Evolutionary conservation across 2,797 vertebrate genomes (phyloP).

Genomic region (Protosalanx chinensis): DNA sequence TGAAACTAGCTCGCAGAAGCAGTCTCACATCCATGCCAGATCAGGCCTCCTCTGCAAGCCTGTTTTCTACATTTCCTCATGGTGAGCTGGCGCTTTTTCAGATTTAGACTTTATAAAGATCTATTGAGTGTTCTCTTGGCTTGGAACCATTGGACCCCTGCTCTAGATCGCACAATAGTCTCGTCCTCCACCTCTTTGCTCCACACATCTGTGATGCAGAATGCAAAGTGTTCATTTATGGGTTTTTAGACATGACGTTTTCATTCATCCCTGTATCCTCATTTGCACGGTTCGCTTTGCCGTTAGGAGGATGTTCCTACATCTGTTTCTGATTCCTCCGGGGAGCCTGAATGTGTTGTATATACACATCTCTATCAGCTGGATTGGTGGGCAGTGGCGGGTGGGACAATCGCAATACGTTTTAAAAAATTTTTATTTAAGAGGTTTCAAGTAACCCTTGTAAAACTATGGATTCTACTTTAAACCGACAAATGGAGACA

Average conservation of each 20-base stretch:
- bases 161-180: constrained; percentile 51
- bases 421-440: constrained; percentile 17
- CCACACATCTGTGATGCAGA: constrained; percentile 43
- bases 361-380: constrained; percentile 58
- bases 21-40: constrained; percentile 56
- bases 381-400: constrained; percentile 64
- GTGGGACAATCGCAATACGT: constrained; percentile 55
- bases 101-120: constrained; percentile 48
- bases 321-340: constrained; percentile 69
- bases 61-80: constrained; percentile 49
- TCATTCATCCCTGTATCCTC: constrained; percentile 54
- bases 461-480: constrained; percentile 52
- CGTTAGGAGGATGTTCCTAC: constrained; percentile 50
- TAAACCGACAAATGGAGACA: constrained; percentile 28
- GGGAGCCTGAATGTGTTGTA: constrained; percentile 28
- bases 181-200: constrained; percentile 40
- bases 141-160: constrained; percentile 36
- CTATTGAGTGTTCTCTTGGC: constrained; percentile 49
- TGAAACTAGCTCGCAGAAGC: constrained; percentile 35
- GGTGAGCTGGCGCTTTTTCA: constrained; percentile 53
- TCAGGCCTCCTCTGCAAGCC: constrained; percentile 43
- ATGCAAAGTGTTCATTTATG: constrained; percentile 53
- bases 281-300: constrained; percentile 56
- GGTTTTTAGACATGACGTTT: constrained; percentile 42
- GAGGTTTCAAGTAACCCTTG: constrained; percentile 53